Conservation (phyloP, 2,113 vertebrate genomes). For the Piaya cayana region DNA sequence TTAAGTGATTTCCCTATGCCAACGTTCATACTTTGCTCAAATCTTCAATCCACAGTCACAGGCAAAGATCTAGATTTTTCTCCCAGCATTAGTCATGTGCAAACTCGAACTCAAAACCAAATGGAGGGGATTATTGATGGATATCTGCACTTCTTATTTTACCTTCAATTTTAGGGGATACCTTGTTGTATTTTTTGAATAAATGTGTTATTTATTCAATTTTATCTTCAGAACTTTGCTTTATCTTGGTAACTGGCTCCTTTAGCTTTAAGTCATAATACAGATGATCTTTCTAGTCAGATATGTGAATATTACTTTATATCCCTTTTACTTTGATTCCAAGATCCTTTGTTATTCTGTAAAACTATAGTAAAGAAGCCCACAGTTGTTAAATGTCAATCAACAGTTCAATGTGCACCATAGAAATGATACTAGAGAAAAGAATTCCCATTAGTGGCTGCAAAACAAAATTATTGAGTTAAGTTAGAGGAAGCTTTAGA, state of each 20-base stretch:
- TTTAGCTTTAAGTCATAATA: background rate
- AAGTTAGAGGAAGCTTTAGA: background rate
- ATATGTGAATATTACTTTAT: background rate
- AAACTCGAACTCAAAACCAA: background rate
- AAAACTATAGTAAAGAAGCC: background rate
- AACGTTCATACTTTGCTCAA: background rate
- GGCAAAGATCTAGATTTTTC: background rate
- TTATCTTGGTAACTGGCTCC: background rate
- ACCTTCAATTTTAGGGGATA: background rate
- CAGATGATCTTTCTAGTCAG: background rate
- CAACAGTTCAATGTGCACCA: background rate
- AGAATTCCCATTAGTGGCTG: background rate
- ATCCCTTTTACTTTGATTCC: background rate
- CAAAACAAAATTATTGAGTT: background rate
- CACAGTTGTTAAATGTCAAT: background rate
- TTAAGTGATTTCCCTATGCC: slow-evolving; percentile 24
- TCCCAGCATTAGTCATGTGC: background rate
- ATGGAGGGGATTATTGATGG: background rate
- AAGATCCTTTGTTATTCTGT: background rate
- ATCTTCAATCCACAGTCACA: background rate
- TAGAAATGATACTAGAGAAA: background rate
- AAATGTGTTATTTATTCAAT: background rate
- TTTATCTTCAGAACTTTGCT: background rate
- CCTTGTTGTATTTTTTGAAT: background rate
- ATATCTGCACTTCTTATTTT: background rate